Conservation (phyloP, 2,113 vertebrate species). For the Callaeas wilsoni region DNA sequence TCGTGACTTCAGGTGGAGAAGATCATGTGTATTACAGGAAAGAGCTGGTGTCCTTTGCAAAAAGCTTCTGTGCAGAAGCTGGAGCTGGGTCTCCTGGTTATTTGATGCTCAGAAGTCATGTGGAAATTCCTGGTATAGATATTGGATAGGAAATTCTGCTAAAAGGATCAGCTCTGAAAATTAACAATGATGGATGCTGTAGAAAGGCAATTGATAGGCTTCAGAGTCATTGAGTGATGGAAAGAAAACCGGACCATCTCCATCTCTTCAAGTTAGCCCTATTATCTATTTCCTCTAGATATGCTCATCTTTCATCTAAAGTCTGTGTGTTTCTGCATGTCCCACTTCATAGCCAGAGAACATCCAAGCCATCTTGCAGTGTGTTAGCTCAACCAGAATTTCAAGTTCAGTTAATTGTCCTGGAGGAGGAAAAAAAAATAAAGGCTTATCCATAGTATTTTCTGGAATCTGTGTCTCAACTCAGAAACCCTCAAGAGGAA, state of each 20-base stretch:
- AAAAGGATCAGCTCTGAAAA: not conserved
- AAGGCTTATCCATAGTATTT: not conserved
- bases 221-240: not conserved
- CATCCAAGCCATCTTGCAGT: not conserved
- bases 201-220: not conserved
- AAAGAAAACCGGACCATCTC: not conserved
- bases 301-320: not conserved
- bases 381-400: not conserved
- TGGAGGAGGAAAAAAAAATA: not conserved
- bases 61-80: not conserved
- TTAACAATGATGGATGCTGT: not conserved
- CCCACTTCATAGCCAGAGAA: not conserved
- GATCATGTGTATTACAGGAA: not conserved
- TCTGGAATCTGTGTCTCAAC: not conserved
- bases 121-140: not conserved
- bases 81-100: not conserved
- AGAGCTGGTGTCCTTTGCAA: not conserved
- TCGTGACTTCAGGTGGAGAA: not conserved
- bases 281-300: too few relatives aligned
- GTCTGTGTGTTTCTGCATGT: not conserved
- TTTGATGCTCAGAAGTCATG: not conserved
- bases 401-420: not conserved
- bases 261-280: not conserved
- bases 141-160: not conserved
- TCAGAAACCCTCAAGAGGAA: not conserved